A percentile compares a stretch with the other conserved stretches of the same genome.
Evolutionary conservation across 1,140 invertebrate genomes (phyloP).

Genomic region (Drosophila prosaltans): DNA sequence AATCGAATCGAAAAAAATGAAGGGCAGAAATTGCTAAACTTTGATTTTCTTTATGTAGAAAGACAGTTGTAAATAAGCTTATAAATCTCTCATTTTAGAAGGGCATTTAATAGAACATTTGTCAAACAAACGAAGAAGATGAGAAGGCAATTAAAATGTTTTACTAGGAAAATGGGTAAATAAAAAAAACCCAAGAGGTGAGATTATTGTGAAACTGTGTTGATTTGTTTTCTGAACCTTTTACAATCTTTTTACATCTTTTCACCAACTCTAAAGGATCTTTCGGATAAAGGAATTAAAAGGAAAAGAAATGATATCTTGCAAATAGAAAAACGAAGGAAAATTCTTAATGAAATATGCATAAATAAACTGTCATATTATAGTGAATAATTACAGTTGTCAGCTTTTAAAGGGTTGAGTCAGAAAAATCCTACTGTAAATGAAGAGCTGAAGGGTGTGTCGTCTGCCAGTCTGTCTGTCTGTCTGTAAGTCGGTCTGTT

Average conservation of each 20-base stretch:
- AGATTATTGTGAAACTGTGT: too few relatives aligned
- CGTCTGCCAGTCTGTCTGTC: not conserved
- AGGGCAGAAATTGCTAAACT: constrained; percentile 2
- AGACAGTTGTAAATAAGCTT: not conserved
- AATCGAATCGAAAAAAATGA: constrained; percentile 37
- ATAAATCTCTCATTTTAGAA: constrained; percentile 29
- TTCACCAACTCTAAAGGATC: too few relatives aligned
- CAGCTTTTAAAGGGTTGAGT: constrained; percentile 44
- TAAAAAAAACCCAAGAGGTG: too few relatives aligned
- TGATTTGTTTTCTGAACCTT: not conserved
- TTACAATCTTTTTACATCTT: too few relatives aligned
- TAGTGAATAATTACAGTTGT: constrained; percentile 73
- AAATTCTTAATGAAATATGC: constrained; percentile 59
- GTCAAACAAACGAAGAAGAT: not conserved
- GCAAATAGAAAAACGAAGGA: not conserved
- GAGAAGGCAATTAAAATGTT: constrained; percentile 5
- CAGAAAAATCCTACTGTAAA: not conserved
- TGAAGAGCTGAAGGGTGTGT: constrained; percentile 1
- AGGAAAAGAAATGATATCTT: not conserved
- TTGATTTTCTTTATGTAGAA: constrained; percentile 5
- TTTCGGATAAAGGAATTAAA: not conserved
- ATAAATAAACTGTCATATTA: constrained; percentile 75
- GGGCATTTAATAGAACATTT: not conserved
- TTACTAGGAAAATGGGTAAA: not conserved
- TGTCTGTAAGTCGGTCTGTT: not conserved